Base-by-base conservation (phyloP, 1,140 invertebrate species). In the Eciton burchellii region DNA sequence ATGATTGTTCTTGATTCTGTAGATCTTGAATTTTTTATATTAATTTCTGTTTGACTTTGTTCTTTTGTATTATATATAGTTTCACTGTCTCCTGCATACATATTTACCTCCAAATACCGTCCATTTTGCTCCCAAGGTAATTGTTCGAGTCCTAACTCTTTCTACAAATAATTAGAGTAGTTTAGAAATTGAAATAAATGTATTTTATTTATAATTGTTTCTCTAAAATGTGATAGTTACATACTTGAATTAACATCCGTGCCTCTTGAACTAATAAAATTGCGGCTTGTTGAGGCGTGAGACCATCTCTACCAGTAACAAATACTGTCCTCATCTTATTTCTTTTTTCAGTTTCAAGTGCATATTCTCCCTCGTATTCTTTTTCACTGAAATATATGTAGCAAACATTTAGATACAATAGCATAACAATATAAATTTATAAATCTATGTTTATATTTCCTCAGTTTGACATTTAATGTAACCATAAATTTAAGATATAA, bases 241-340 rank as follows among this genome's bases (percentile, higher is more conserved):
- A 93, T 68, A 95, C 95, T 87, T 95, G 94, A 86, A 96, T 94
- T 43, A 95, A 91, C 88, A 91, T 93, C 89, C 97, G 95, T 19
- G 98, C 98, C 94, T 98, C 97, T 47, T 95, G 87, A 49, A 99
- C 96, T 4, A 99, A 94, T 65, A 97, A 94, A 77, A 94, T 90
- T 21, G 98, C 97, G 19, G 98, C 98, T 93, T 99, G 96, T 81
- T 94, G 95, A 57, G 97, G 96, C 49, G 97, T 98, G 74, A 99
- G 94, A 24, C 96, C 97, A 89, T 96, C 95, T 92, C 95, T 96
- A 16, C 98, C 98, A 1, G 96, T 97, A 26, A 99, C 96, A 95
- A 97, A 99, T 79, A 99, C 95, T 89, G 95, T 95, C 90, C 95
- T 95, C 65, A 95, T 95, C 92, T 96, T 95, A 89, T 95, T 96